A percentile compares a stretch with the other conserved stretches of the same genome.
Evolutionary conservation across 1,140 invertebrate species (phyloP).

Genomic region (Drosophila nigromelanica): DNA sequence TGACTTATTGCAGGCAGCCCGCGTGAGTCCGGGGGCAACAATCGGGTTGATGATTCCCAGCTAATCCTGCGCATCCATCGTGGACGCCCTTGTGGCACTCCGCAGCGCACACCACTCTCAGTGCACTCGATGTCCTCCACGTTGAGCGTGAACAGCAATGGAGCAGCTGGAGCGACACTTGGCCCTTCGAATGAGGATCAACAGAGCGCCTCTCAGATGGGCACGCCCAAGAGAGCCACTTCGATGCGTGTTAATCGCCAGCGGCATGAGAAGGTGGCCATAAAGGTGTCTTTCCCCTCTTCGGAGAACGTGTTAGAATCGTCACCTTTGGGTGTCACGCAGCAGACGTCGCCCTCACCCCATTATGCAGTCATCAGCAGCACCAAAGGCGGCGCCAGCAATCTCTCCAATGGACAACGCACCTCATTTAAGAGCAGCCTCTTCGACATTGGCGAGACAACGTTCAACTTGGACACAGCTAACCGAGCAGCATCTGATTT

Average conservation of each 20-base stretch:
- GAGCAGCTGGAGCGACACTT: conserved; percentile 27
- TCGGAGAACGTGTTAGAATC: conserved; percentile 87
- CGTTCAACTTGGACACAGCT: conserved; percentile 64
- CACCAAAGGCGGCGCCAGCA: conserved; percentile 15
- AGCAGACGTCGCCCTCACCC: conserved; percentile 85
- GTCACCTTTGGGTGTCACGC: conserved; percentile 83
- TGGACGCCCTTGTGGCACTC: conserved; percentile 85
- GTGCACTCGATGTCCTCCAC: conserved; percentile 81
- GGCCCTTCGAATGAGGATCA: conserved; percentile 42
- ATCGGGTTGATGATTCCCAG: conserved; percentile 92
- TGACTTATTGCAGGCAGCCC: conserved; percentile 79
- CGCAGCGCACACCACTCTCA: conserved; percentile 75
- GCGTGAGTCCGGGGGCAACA: conserved; percentile 84
- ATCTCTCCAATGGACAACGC: conserved; percentile 49
- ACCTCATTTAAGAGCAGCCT: conserved; percentile 74
- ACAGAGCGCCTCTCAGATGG: conserved; percentile 40
- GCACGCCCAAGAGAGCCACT: conserved; percentile 76
- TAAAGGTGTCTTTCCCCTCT: conserved; percentile 92
- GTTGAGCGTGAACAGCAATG: conserved; percentile 78
- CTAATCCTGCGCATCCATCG: conserved; percentile 96
- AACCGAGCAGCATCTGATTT: conserved; percentile 37
- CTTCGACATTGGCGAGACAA: conserved; percentile 78
- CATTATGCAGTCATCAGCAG: conserved; percentile 70
- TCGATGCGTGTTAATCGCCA: conserved; percentile 85
- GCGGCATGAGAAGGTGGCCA: conserved; percentile 90